phyloP scores from a whole-genome alignment of 2,797 vertebrate species.

The Chiroxiphia lanceolata region DNA sequence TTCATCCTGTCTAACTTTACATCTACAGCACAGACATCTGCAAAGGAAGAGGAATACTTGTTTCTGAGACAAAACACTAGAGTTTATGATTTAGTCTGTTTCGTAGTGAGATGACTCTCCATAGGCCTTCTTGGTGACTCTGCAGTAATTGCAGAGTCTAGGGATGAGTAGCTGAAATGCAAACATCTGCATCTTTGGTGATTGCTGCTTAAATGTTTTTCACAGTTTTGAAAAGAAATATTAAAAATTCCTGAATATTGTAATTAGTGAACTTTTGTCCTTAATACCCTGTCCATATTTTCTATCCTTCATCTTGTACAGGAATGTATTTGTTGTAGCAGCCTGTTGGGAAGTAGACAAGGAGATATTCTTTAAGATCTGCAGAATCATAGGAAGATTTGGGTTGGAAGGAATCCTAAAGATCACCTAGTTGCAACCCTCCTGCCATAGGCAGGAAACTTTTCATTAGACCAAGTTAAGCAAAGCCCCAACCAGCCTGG shows the following conservation, averaged over 20 bases:
- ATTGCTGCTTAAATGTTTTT: background rate
- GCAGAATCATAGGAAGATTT: background rate
- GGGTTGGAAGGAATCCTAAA: background rate
- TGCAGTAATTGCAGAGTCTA: background rate
- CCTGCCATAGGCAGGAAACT: background rate
- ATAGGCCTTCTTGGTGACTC: background rate
- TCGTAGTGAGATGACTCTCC: background rate
- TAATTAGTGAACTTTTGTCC: background rate
- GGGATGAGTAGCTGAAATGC: background rate
- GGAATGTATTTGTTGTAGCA: background rate
- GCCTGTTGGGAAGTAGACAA: background rate
- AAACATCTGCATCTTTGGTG: background rate
- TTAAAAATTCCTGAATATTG: background rate
- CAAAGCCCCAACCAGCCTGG: background rate
- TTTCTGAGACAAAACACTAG: background rate
- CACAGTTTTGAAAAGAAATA: background rate
- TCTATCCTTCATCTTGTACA: background rate
- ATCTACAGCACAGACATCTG: background rate
- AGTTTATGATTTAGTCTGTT: background rate
- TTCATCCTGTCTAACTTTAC: background rate
- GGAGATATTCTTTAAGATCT: background rate
- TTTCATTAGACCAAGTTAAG: background rate
- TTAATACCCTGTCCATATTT: background rate
- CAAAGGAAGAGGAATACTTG: background rate
- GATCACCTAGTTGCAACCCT: background rate